Evolutionary conservation across 1,140 invertebrate species (phyloP).

Genomic region (Euura saliciscinereae): DNA sequence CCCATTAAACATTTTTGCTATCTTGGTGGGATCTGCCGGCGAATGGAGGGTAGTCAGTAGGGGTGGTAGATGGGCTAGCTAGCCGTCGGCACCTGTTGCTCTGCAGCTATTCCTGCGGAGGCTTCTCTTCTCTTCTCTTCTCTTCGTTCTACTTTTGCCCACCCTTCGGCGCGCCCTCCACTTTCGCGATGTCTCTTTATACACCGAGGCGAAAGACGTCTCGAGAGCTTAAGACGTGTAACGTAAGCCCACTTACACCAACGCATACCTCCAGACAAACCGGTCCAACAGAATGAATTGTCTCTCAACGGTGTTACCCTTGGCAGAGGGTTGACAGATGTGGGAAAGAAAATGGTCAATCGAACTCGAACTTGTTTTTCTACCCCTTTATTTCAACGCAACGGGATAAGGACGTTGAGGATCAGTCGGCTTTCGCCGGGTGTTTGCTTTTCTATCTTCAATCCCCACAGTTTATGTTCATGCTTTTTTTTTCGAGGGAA

Average conservation of each 20-base stretch:
- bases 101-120: constrained; percentile 38
- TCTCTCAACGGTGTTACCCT: not conserved
- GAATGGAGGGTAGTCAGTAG: constrained; percentile 24
- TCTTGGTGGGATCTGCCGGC: constrained; percentile 53
- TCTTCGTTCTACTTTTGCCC: too few species aligned
- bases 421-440: too few species aligned
- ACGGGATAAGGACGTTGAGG: too few species aligned
- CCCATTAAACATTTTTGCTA: constrained; percentile 61
- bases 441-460: too few species aligned
- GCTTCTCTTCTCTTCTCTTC: not conserved
- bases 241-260: constrained; percentile 42
- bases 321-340: not conserved
- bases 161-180: constrained; percentile 11
- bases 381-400: not conserved
- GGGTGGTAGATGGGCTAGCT: constrained; percentile 37
- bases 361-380: not conserved
- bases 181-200: constrained; percentile 27
- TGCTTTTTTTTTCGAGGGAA: too few species aligned
- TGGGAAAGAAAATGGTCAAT: not conserved
- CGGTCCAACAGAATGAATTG: constrained; percentile 23
- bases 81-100: constrained; percentile 57
- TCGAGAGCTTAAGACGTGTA: constrained; percentile 39
- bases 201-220: constrained; percentile 7
- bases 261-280: not conserved
- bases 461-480: too few species aligned